Conservation (phyloP, 2,888 invertebrate genomes). For the Drosophila barbarae region DNA sequence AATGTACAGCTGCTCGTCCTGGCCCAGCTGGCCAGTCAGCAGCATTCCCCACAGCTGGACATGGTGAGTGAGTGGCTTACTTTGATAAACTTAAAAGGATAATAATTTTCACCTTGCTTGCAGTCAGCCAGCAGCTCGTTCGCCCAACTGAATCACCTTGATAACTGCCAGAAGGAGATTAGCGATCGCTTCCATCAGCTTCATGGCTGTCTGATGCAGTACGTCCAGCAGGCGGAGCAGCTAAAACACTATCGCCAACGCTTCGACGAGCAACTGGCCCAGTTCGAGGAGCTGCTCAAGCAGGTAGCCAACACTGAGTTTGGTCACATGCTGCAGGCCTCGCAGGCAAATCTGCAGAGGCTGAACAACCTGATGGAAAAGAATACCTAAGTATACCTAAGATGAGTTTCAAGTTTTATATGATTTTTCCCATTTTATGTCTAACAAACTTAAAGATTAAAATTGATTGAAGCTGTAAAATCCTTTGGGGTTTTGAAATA, state of each 20-base stretch:
- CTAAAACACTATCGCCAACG: constrained; percentile 16
- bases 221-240: constrained; percentile 34
- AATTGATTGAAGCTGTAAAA: background rate
- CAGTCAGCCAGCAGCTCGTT: background rate
- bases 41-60: background rate
- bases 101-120: too few species aligned
- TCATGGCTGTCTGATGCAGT: constrained; percentile 23
- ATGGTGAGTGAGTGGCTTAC: constrained; percentile 9
- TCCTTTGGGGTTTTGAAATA: background rate
- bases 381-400: background rate
- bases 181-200: constrained; percentile 20
- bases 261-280: constrained; percentile 16
- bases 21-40: constrained; percentile 32
- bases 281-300: constrained; percentile 20
- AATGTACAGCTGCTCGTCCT: constrained; percentile 37
- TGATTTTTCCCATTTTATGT: background rate
- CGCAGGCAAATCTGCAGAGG: constrained; percentile 15
- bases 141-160: constrained; percentile 6
- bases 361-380: constrained; percentile 6
- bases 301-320: constrained; percentile 15
- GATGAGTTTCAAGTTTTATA: background rate
- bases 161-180: constrained; percentile 20
- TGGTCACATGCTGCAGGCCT: constrained; percentile 11
- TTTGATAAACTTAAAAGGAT: background rate
- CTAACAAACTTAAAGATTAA: background rate